Evolutionary conservation across 2,113 vertebrate species (phyloP).

Genomic region (Neolamprologus falcicula): DNA sequence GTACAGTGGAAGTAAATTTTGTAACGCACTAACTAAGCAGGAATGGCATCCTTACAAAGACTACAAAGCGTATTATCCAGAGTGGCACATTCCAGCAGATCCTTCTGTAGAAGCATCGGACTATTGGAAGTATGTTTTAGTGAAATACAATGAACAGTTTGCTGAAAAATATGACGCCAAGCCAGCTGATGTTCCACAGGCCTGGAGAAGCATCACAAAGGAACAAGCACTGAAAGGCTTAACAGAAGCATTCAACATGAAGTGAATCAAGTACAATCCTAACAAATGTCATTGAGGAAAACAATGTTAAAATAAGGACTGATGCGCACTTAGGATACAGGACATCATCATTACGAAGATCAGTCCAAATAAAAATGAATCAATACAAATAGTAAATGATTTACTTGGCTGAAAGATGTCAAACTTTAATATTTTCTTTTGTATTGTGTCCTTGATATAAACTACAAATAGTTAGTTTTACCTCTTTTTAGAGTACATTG

Average conservation of each 20-base stretch:
- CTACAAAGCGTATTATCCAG: slow-evolving; percentile 29
- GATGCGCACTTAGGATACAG: rapidly evolving
- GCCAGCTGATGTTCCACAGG: slow-evolving; percentile 36
- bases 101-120: slow-evolving; percentile 23
- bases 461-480: background rate
- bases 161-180: background rate
- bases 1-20: rapidly evolving
- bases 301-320: rapidly evolving
- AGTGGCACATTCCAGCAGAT: slow-evolving; percentile 67
- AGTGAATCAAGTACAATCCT: background rate
- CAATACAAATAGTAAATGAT: background rate
- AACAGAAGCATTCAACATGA: slow-evolving; percentile 16
- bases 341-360: background rate
- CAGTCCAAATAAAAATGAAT: background rate
- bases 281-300: background rate
- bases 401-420: background rate
- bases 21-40: rapidly evolving
- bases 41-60: slow-evolving; percentile 9
- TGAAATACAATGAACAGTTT: slow-evolving; percentile 41
- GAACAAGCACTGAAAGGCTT: slow-evolving; percentile 22
- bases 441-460: background rate
- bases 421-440: background rate
- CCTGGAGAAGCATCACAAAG: slow-evolving; percentile 31
- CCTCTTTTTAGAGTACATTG: background rate
- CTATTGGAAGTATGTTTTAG: slow-evolving; percentile 12